Evolutionary conservation across 1,140 invertebrate genomes (phyloP).

Genomic region (Nephotettix cincticeps): DNA sequence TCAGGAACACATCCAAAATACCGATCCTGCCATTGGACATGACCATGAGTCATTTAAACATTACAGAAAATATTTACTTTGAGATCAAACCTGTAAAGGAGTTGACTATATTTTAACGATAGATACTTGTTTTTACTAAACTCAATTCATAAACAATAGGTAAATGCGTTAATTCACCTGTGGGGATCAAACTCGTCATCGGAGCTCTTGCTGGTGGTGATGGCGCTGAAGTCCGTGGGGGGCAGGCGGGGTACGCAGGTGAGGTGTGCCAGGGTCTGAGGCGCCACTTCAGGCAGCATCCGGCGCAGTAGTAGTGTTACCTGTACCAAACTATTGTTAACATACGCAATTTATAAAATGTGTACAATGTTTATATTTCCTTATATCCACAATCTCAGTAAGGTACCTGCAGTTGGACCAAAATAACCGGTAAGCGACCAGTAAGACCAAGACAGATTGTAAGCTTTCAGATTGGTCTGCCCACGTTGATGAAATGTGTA

Average conservation of each 20-base stretch:
- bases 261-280: slow-evolving; percentile 63
- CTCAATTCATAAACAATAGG: not conserved
- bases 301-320: slow-evolving; percentile 75
- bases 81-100: too few species aligned
- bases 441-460: too few species aligned
- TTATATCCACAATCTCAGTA: too few species aligned
- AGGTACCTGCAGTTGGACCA: too few species aligned
- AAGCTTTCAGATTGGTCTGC: too few species aligned
- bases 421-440: too few species aligned
- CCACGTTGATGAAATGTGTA: too few species aligned
- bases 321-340: too few species aligned
- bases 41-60: not conserved
- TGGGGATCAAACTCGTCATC: slow-evolving; percentile 61
- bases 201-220: slow-evolving; percentile 51
- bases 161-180: slow-evolving; percentile 42
- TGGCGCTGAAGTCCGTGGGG: slow-evolving; percentile 75
- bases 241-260: slow-evolving; percentile 67
- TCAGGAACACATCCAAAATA: slow-evolving; percentile 82
- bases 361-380: too few species aligned
- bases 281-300: slow-evolving; percentile 81
- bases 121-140: too few species aligned
- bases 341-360: too few species aligned
- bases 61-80: not conserved
- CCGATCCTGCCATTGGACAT: slow-evolving; percentile 50
- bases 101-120: too few species aligned